A percentile compares a stretch with the other conserved stretches of the same genome.
Conservation (phyloP, 2,113 vertebrate species). For the Hemichromis elongatus region DNA sequence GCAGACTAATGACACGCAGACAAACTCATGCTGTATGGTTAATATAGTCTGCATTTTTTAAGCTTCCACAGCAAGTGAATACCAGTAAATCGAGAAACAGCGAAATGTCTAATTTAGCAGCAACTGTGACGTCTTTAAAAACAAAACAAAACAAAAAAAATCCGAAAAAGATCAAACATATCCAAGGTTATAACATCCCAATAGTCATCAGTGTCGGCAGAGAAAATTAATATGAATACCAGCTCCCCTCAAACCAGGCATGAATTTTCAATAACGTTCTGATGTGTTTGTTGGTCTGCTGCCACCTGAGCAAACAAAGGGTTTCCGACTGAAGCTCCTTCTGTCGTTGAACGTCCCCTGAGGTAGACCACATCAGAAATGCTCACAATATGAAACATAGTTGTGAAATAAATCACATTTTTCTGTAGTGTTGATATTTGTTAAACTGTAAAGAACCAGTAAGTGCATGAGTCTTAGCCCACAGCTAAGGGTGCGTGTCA, state of each 20-base stretch:
- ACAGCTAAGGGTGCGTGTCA: neutral
- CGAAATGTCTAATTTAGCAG: neutral
- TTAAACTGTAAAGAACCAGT: neutral
- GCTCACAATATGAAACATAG: neutral
- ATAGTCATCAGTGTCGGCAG: neutral
- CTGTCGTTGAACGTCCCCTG: neutral
- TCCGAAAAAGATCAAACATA: neutral
- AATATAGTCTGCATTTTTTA: slow-evolving; percentile 2
- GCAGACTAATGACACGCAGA: slow-evolving; percentile 29
- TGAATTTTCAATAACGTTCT: neutral
- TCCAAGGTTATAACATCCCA: neutral
- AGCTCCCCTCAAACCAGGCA: neutral
- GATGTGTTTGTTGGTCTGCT: neutral
- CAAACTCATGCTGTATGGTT: slow-evolving; percentile 17
- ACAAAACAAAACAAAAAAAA: neutral
- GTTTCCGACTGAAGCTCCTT: neutral
- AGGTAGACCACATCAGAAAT: neutral
- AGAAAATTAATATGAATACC: neutral
- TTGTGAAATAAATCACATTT: neutral
- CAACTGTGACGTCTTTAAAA: neutral
- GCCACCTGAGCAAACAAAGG: neutral
- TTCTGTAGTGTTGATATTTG: neutral
- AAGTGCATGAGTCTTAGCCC: neutral
- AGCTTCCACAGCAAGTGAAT: neutral
- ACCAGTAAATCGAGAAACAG: neutral